These are phyloP conservation scores for Epinephelus moara DNA, from an alignment of 2,113 vertebrate genomes.

Conservation along the genomic window DNA sequence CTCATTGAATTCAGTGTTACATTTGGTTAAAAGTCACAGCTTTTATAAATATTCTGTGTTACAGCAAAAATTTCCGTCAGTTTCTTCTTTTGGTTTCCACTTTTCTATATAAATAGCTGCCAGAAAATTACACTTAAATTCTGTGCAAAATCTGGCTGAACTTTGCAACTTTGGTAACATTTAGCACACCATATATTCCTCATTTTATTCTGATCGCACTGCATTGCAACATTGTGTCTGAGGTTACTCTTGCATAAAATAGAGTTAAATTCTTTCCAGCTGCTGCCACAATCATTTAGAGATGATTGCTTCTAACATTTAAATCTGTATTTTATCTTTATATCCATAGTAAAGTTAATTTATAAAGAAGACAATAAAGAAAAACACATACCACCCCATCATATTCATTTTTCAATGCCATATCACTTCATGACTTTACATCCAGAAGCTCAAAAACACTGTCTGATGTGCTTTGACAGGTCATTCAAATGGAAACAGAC, in stretches of 20 bases:
- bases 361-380: not conserved
- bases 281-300: conserved; percentile 3
- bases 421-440: not conserved
- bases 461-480: conserved; percentile 12
- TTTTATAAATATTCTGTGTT: not conserved
- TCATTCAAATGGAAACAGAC: conserved; percentile 18
- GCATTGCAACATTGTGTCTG: not conserved
- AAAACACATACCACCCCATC: not conserved
- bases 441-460: not conserved
- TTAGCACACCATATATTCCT: not conserved
- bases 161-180: not conserved
- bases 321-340: not conserved
- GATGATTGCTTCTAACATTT: not conserved
- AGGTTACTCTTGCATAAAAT: conserved; percentile 12
- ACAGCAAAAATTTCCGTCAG: not conserved
- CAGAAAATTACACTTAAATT: not conserved
- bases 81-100: not conserved
- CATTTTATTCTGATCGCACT: not conserved
- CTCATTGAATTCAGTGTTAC: not conserved
- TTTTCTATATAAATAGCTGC: not conserved
- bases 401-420: not conserved
- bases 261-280: not conserved
- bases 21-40: not conserved
- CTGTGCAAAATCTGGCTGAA: not conserved
- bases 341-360: too few species aligned